Base-by-base conservation (phyloP, 2,113 vertebrate genomes). In the Ranitomeya variabilis region DNA sequence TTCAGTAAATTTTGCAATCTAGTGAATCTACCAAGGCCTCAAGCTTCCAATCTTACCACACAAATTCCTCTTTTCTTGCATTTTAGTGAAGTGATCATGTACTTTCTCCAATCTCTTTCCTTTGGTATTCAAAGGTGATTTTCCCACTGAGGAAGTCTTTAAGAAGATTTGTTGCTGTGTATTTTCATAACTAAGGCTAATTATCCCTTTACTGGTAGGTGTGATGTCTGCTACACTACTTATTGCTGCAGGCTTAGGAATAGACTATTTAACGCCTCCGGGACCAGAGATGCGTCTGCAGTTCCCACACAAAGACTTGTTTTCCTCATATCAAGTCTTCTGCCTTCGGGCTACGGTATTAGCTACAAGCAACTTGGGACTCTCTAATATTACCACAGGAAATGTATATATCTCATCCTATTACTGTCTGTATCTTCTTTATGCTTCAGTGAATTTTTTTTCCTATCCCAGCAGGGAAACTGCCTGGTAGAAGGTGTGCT, bases 41-140 rank as follows among this genome's bases (percentile, higher is more conserved):
- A 89, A 90, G 92, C 91, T 89, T 94, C 90, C 77, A 77, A 89
- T 90, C 84, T 88, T 45, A 87, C 94, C 93, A 67, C 92, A 93
- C 89, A 89, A 89, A 90, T 90, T 90, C 91, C 90, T 90, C 92
- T 90, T 89, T 93, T 93, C 92, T 92, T 93, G 91, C 89, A 90
- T 92, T 90, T 87, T 90, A 85, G 91, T 89, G 79, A 83, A 86
- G 84, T 86, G 79, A 88, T 90, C 89, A 52, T 86, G 54, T 86
- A 90, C 93, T 92, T 91, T 91, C 91, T 90, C 90, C 84, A 67
- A 85, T 91, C 91, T 91, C 83, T 91, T 91, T 91, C 76, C 59
- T 88, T 89, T 90, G 90, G 78, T 89, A 91, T 91, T 92, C 90
- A 90, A 90, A 89, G 89, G 90, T 90, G 91, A 92, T 89, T 91